Evolutionary conservation across 2,113 vertebrate genomes (phyloP).

Genomic region (Tragulus kanchil): DNA sequence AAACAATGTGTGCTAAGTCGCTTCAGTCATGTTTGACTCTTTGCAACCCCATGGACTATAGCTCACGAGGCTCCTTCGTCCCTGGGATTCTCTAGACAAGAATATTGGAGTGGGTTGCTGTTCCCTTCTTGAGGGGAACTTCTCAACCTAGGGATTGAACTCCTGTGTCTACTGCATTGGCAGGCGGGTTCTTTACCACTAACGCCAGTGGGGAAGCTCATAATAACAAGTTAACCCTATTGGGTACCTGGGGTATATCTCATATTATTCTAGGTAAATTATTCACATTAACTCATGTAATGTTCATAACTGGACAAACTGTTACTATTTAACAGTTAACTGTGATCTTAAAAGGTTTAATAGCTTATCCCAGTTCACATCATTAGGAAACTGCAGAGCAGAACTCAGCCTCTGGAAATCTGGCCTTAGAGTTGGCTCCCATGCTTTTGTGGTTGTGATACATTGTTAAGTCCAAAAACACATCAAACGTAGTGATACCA

Average conservation of each 20-base stretch:
- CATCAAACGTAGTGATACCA: background rate
- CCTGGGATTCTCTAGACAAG: too few species aligned
- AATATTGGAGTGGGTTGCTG: too few species aligned
- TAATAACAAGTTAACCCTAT: background rate
- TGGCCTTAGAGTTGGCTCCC: background rate
- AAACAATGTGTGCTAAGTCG: background rate
- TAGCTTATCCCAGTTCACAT: background rate
- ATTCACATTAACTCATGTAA: conserved; percentile 29
- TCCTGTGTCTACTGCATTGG: too few species aligned
- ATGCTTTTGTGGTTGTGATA: background rate
- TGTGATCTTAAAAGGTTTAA: background rate
- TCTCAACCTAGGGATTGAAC: too few species aligned
- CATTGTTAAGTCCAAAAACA: background rate
- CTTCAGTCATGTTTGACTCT: too few species aligned
- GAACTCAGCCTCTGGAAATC: background rate
- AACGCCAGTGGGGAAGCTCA: too few species aligned
- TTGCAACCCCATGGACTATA: too few species aligned
- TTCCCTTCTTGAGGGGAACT: too few species aligned
- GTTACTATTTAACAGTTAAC: background rate
- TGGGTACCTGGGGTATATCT: background rate
- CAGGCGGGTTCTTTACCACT: too few species aligned
- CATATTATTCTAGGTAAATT: conserved; percentile 23
- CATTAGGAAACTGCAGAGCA: background rate
- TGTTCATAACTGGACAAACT: background rate
- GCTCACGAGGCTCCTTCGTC: too few species aligned